Evolutionary conservation across 2,797 vertebrate species (phyloP).

Genomic region (Chaunax sp.): DNA sequence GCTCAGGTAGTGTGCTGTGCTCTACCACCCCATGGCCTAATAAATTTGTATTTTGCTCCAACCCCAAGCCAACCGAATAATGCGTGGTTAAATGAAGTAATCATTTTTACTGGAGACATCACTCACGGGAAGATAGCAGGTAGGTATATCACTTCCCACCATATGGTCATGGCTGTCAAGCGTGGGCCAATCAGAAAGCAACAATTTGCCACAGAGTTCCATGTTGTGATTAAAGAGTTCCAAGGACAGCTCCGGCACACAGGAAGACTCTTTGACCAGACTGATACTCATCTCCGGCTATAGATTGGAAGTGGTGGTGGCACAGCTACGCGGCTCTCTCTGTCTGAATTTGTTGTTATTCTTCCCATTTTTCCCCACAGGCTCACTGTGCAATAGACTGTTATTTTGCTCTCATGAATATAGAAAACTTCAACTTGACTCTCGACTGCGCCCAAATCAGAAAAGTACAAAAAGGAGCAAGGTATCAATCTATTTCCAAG

Average conservation of each 20-base stretch:
- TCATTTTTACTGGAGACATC: slow-evolving; percentile 86
- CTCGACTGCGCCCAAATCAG: slow-evolving; percentile 69
- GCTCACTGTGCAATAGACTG: slow-evolving; percentile 57
- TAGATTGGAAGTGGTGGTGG: slow-evolving; percentile 81
- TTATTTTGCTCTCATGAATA: slow-evolving; percentile 76
- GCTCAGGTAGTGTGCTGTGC: slow-evolving; percentile 72
- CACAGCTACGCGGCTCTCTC: slow-evolving; percentile 65
- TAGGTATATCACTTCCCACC: slow-evolving; percentile 87
- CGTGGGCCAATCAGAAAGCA: slow-evolving; percentile 78
- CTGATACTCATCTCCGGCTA: slow-evolving; percentile 83
- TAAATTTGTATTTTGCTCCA: slow-evolving; percentile 76
- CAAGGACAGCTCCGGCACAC: slow-evolving; percentile 76
- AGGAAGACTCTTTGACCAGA: slow-evolving; percentile 81
- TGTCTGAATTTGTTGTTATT: slow-evolving; percentile 77
- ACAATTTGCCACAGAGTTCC: slow-evolving; percentile 84
- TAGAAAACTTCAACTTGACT: slow-evolving; percentile 70
- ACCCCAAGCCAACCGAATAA: slow-evolving; percentile 80
- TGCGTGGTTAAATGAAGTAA: slow-evolving; percentile 86
- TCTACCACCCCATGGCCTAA: slow-evolving; percentile 65
- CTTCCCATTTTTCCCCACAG: slow-evolving; percentile 68
- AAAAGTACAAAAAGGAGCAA: slow-evolving; percentile 61
- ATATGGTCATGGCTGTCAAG: slow-evolving; percentile 85
- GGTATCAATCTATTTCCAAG: slow-evolving; percentile 58
- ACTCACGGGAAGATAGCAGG: slow-evolving; percentile 84
- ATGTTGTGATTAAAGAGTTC: slow-evolving; percentile 87